These are phyloP conservation scores for Cyanoderma ruficeps DNA, from an alignment of 2,113 vertebrate species.

Conservation along the genomic window DNA sequence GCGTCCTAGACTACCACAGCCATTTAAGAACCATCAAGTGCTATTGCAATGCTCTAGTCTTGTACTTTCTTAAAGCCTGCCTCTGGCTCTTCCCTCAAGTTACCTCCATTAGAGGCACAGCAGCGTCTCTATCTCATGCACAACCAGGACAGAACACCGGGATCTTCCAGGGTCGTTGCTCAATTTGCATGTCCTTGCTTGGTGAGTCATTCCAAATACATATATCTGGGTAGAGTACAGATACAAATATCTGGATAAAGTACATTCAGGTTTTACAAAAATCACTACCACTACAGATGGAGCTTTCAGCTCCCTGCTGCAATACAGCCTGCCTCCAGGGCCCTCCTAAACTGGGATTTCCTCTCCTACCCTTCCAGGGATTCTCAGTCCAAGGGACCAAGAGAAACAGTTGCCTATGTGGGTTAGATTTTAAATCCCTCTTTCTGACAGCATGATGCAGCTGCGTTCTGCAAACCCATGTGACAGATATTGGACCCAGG, in stretches of 20 bases:
- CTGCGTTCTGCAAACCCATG: background rate
- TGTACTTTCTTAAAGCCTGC: background rate
- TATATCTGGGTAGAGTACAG: background rate
- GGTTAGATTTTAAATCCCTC: slow-evolving; percentile 40
- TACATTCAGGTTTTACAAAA: background rate
- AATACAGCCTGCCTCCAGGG: background rate
- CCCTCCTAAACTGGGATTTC: slow-evolving; percentile 3
- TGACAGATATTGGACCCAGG: slow-evolving; percentile 35
- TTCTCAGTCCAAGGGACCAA: background rate
- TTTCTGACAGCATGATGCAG: slow-evolving; percentile 5
- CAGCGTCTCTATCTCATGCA: background rate
- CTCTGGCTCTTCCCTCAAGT: background rate
- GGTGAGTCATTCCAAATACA: background rate
- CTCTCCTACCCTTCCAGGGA: background rate
- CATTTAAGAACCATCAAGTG: background rate
- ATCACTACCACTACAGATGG: background rate
- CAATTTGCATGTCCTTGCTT: background rate
- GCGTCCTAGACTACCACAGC: background rate
- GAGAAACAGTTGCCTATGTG: background rate
- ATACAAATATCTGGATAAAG: background rate
- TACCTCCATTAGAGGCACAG: background rate
- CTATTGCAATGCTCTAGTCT: background rate
- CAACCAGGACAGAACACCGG: background rate
- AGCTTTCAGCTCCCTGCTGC: background rate
- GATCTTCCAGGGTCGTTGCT: background rate